These are phyloP conservation scores for Drosophila burlai DNA, from an alignment of 1,140 invertebrate genomes.

Conservation along the genomic window DNA sequence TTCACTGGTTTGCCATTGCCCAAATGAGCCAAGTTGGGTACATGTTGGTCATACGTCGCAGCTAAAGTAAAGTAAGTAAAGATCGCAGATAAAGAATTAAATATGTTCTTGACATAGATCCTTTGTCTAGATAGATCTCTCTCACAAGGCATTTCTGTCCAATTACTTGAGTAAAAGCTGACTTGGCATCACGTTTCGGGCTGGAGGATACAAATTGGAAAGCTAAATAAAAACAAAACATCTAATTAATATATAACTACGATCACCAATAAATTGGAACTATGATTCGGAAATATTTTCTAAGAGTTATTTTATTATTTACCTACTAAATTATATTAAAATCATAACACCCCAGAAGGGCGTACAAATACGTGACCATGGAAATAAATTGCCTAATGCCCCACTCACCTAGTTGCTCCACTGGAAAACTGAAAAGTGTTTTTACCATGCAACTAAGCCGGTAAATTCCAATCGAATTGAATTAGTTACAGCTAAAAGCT, in stretches of 20 bases:
- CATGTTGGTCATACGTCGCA: not conserved
- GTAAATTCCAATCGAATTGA: conserved; percentile 47
- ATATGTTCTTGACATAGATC: no score
- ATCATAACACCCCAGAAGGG: not conserved
- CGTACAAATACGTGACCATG: not conserved
- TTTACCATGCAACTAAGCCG: conserved; percentile 34
- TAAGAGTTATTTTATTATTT: no score
- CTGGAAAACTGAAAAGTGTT: conserved; percentile 34
- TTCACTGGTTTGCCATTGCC: not conserved
- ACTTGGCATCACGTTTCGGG: not conserved
- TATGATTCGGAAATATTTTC: no score
- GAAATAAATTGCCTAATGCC: conserved; percentile 16
- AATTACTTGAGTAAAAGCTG: not conserved
- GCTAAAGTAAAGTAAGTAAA: not conserved
- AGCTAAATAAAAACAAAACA: not conserved
- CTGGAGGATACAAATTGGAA: no score
- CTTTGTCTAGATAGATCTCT: not conserved
- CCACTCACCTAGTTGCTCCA: conserved; percentile 25
- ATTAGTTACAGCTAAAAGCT: conserved; percentile 50
- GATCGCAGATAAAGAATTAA: not conserved
- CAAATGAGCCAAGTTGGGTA: not conserved
- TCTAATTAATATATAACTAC: no score
- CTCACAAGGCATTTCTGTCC: no score
- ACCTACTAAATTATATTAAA: not conserved
- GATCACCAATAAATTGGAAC: no score